Conservation (phyloP, 2,888 invertebrate genomes). For the Podabrus alpinus region DNA sequence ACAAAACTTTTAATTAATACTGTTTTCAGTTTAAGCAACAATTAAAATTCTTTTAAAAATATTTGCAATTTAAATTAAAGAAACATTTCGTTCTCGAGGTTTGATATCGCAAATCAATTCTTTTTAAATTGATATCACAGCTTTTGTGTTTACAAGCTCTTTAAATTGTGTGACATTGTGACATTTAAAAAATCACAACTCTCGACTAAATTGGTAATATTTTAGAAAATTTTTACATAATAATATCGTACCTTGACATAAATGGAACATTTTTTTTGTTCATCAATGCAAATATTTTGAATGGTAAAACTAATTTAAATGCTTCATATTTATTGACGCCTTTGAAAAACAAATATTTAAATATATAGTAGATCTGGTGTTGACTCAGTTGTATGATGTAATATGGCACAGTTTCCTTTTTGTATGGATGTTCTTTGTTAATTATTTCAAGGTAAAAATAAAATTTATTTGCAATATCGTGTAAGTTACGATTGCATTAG, state of each 20-base stretch:
- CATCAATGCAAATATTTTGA: neutral
- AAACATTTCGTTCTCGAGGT: neutral
- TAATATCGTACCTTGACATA: neutral
- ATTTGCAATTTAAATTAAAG: neutral
- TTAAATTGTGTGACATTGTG: neutral
- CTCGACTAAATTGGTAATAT: neutral
- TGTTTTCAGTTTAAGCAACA: neutral
- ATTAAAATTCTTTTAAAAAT: neutral
- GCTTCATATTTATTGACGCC: neutral
- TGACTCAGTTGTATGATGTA: neutral
- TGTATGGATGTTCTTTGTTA: neutral
- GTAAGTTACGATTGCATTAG: neutral
- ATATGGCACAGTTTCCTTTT: neutral
- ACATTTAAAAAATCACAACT: neutral
- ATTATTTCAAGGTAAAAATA: neutral
- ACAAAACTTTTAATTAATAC: neutral
- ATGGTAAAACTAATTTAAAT: neutral
- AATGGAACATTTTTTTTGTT: neutral
- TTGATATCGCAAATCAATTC: neutral
- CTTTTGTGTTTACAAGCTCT: neutral
- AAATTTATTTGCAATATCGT: neutral
- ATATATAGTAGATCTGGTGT: neutral
- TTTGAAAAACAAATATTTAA: neutral
- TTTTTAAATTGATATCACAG: neutral
- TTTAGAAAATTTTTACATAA: neutral